These are phyloP conservation scores for Corydoras sp. DNA, from an alignment of 2,113 vertebrate genomes.

Conservation along the genomic window DNA sequence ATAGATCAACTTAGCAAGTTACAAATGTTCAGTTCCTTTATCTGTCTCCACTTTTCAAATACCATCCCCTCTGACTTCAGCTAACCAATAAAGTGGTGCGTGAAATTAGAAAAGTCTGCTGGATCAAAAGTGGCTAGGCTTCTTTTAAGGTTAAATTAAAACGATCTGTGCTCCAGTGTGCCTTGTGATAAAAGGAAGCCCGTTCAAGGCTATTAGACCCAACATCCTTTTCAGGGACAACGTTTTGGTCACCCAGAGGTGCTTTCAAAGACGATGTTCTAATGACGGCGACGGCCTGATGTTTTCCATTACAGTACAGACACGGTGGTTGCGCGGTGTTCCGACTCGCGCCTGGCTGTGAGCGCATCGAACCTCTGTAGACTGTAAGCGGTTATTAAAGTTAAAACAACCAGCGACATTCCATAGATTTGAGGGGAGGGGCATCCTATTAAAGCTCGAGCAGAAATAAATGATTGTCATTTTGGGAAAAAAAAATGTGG, in stretches of 20 bases:
- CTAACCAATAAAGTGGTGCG: conserved; percentile 64
- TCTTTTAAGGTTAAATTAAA: conserved; percentile 71
- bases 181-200: conserved; percentile 43
- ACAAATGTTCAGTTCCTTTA: conserved; percentile 65
- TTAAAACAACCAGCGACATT: conserved; percentile 52
- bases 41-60: conserved; percentile 44
- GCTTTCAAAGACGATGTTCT: conserved; percentile 7
- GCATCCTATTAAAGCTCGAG: no score
- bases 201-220: conserved; percentile 1
- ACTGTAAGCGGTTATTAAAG: no score
- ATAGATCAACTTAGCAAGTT: conserved; percentile 59
- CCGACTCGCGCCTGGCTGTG: no score
- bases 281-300: no score
- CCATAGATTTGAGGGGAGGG: no score
- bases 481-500: conserved; percentile 76
- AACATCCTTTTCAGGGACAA: neutral
- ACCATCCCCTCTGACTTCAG: conserved; percentile 40
- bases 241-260: conserved; percentile 13
- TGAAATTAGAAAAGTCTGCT: conserved; percentile 71
- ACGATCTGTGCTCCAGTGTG: conserved; percentile 63
- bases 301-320: no score
- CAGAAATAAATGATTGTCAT: no score
- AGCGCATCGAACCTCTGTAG: no score
- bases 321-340: no score
- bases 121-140: conserved; percentile 56